These are phyloP conservation scores for Bos indicus DNA, from an alignment of 2,113 vertebrate genomes.

Conservation along the genomic window DNA sequence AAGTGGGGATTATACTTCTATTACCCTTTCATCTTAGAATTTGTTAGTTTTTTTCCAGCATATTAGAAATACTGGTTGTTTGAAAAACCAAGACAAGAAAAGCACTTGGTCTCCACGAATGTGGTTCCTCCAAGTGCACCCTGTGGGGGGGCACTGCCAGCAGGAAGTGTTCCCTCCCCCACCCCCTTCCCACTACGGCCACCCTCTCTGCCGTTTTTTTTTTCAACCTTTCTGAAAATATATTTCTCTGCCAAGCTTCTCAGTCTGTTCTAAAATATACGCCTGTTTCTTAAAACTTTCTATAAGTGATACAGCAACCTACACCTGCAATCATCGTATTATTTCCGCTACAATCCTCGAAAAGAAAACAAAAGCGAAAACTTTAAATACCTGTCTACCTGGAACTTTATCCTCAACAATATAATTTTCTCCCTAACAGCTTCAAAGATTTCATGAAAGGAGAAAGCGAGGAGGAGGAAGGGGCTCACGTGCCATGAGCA, in stretches of 20 bases:
- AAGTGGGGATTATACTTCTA: neutral
- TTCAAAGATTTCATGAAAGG: neutral
- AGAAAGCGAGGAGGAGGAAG: neutral
- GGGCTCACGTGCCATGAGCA: neutral
- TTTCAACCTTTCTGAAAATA: neutral
- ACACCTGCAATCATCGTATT: neutral
- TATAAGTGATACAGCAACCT: neutral
- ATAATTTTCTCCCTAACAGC: neutral
- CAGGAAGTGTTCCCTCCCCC: neutral
- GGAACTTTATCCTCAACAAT: neutral
- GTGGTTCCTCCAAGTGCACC: fast-evolving
- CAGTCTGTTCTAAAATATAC: neutral
- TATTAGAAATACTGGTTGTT: neutral
- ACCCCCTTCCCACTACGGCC: neutral
- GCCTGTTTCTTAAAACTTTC: neutral
- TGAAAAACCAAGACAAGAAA: neutral
- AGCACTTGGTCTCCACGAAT: fast-evolving
- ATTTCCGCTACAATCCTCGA: neutral
- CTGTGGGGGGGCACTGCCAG: fast-evolving
- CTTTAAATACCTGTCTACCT: neutral
- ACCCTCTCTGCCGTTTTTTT: neutral
- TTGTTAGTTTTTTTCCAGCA: neutral
- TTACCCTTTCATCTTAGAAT: neutral
- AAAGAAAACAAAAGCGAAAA: neutral
- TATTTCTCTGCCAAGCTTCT: neutral